These are phyloP conservation scores for Galaxias olidus DNA, from an alignment of 2,797 vertebrate species.

Conservation along the genomic window DNA sequence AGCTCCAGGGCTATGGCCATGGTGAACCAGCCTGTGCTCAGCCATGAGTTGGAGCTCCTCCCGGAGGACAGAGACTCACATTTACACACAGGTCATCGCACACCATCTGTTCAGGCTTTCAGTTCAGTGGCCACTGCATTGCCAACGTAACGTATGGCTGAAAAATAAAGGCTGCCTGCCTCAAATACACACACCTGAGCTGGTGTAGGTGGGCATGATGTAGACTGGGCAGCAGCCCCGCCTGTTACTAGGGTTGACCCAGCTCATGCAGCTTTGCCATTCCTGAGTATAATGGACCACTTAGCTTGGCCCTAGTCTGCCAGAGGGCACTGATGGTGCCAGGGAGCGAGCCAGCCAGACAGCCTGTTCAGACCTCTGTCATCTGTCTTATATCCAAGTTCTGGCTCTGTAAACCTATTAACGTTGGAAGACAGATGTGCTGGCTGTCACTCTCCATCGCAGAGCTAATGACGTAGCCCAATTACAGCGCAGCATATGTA, in stretches of 20 bases:
- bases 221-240: neutral
- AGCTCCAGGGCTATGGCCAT: conserved; percentile 92
- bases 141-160: neutral
- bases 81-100: too few relatives aligned
- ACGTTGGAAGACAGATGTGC: neutral
- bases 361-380: conserved; percentile 4
- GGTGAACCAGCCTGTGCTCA: conserved; percentile 97
- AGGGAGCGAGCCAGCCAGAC: neutral
- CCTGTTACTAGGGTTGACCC: neutral
- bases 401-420: neutral
- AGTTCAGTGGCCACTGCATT: too few relatives aligned
- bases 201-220: neutral
- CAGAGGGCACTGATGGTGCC: conserved; percentile 8
- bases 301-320: conserved; percentile 13
- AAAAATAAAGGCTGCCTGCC: neutral
- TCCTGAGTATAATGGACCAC: conserved; percentile 23
- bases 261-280: conserved; percentile 23
- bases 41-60: conserved; percentile 93
- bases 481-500: conserved; percentile 12
- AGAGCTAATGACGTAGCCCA: neutral
- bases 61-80: conserved; percentile 60
- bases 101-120: neutral
- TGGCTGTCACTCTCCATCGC: neutral
- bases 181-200: neutral
- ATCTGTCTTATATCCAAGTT: conserved; percentile 7